These are phyloP conservation scores for Irena cyanogastra DNA, from an alignment of 2,113 vertebrate species.

Conservation along the genomic window DNA sequence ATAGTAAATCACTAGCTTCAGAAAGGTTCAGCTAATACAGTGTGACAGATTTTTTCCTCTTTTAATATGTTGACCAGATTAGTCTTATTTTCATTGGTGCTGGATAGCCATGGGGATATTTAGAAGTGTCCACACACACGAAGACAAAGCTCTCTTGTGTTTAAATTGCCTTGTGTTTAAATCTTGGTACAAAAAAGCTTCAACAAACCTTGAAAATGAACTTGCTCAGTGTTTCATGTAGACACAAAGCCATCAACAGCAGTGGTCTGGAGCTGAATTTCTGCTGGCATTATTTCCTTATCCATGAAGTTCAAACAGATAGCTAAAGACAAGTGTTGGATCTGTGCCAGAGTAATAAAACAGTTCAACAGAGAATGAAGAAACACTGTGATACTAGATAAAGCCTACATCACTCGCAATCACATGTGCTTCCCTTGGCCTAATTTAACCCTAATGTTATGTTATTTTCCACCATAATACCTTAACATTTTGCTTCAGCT, in stretches of 20 bases:
- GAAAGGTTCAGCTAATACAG: neutral
- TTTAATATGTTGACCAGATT: neutral
- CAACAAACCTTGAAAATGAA: neutral
- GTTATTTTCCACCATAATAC: neutral
- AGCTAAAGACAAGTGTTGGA: neutral
- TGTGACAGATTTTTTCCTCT: neutral
- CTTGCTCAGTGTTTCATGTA: neutral
- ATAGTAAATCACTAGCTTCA: neutral
- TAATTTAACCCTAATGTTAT: neutral
- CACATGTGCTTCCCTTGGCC: neutral
- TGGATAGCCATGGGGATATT: neutral
- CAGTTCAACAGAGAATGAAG: neutral
- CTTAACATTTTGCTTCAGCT: neutral
- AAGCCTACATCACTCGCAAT: neutral
- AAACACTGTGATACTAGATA: neutral
- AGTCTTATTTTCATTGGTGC: neutral
- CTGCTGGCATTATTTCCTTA: neutral
- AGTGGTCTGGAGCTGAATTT: neutral
- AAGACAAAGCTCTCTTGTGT: neutral
- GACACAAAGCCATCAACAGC: neutral
- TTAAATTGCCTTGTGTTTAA: neutral
- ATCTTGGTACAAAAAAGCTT: neutral
- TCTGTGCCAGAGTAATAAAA: neutral
- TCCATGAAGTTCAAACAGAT: neutral
- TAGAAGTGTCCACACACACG: neutral